Base-by-base conservation (phyloP, 2,888 invertebrate species). In the Eupithecia dodoneata region DNA sequence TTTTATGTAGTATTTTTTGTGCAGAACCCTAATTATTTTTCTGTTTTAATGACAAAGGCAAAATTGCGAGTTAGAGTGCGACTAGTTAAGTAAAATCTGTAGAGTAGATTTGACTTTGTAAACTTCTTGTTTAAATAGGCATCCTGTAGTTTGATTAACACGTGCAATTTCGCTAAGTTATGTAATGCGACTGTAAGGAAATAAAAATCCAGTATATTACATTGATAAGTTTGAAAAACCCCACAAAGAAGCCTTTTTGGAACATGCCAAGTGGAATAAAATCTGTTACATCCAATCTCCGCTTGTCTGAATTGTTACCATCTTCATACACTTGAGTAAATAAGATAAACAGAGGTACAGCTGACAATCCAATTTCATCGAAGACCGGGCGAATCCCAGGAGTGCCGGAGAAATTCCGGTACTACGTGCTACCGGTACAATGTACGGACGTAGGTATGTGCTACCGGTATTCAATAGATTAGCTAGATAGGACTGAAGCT, bases 301-400 rank as follows among this genome's bases (percentile, higher is more conserved):
- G 55, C 44, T 55, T 55, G 75, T 73, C 77, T 52, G 49, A 67
- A 78, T 73, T 74, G 41, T 71, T 73, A 73, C 76, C 72, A 76
- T 76, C 71, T 78, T 79, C 71, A 76, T 76, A 79, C 73, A 81
- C 77, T 81, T 76, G 75, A 70, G 81, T 74, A 79, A 84, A 84
- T 83, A 85, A 84, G 83, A 81, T 81, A 79, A 80, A 85, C 63
- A 79, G 81, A 44, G 75, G 82, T 81, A 83, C 80, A 70, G 78
- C 74, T 85, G 85, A 85, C 87, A 88, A 87, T 88, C 85, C 85
- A 87, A 87, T 87, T 87, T 83, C 83, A 86, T 84, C 83, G 84
- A 81, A 81, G 83, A 81, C 81, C 79, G 79, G 75, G 45, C 66
- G 73, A 71, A 41, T 77, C 77, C 83, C 87, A 82, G 81, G 72